Base-by-base conservation (phyloP, 2,113 vertebrate genomes). In the Passer domesticus region DNA sequence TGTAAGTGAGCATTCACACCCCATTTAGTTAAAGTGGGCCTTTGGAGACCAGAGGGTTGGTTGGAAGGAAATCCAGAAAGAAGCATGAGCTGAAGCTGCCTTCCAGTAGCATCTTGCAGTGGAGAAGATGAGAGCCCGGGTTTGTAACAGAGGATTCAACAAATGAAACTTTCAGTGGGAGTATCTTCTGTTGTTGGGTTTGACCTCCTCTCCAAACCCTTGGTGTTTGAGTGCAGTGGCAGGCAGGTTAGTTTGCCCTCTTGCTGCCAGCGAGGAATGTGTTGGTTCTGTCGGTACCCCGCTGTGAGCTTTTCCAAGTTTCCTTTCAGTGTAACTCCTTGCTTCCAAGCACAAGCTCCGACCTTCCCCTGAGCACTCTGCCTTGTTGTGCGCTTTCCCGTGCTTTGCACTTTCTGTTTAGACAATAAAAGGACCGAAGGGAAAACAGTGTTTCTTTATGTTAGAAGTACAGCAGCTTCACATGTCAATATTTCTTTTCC, bases 401-500 rank as follows among this genome's bases (percentile, higher is more conserved):
- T 53, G 76, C 81, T 92, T 91, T 92, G 78, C 75, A n/a, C 76
- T 90, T 91, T 93, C 66, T 88, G 21, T 91, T 96, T 96, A 89
- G 92, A 95, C 93, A 97, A 95, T 88, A 77, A 96, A 89, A 92
- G 64, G 67, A 74, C 83, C 86, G 43, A 91, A 90, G 94, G 82
- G 90, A 95, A 97, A 96, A 96, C 95, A 97, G 46, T 81, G 75
- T 96, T 95, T 90, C 96, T 96, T 96, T 97, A 80, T 95, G 82
- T 74, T 74, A 81, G 63, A 87, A 87, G 87, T 84, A 70, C 72
- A 80, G 91, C 59, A 76, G 91, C 82, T 95, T 92, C 95, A 87
- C 89, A 85, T 92, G 92, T 97, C 95, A 96, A 95, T 97, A 96
- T 96, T 96, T 94, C 96, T 95, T 97, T 97, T 96, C 91, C 87